Conservation (phyloP, 2,113 vertebrate genomes). For the Xiphophorus maculatus region DNA sequence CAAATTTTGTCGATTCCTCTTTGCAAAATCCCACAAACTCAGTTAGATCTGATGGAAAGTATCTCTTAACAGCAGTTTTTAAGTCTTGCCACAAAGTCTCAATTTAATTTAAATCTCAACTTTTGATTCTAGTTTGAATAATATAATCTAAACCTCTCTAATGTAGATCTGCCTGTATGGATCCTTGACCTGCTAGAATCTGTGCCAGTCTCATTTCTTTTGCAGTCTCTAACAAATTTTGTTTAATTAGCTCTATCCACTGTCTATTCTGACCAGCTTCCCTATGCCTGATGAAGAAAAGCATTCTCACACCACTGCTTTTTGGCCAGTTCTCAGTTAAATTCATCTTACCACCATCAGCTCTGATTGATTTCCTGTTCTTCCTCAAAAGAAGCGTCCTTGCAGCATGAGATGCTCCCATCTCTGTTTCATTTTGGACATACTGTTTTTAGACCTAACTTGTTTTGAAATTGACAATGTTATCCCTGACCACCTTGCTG, state of each 20-base stretch:
- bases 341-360: neutral
- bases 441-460: neutral
- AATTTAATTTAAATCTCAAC: too few species aligned
- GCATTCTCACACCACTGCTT: too few species aligned
- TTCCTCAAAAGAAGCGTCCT: neutral
- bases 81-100: too few species aligned
- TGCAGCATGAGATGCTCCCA: neutral
- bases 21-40: too few species aligned
- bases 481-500: neutral
- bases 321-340: neutral
- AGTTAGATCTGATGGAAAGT: too few species aligned
- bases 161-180: neutral
- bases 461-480: neutral
- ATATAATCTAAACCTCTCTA: neutral
- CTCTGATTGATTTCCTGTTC: neutral
- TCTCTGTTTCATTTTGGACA: neutral
- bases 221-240: too few species aligned
- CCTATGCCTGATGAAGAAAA: too few species aligned
- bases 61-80: too few species aligned
- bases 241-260: too few species aligned
- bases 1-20: neutral
- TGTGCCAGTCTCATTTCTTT: neutral
- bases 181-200: neutral
- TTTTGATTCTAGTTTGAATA: neutral
- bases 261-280: too few species aligned